A percentile compares a stretch with the other conserved stretches of the same genome.
Conservation (phyloP, 2,888 invertebrate species). For the Hyles lineata region DNA sequence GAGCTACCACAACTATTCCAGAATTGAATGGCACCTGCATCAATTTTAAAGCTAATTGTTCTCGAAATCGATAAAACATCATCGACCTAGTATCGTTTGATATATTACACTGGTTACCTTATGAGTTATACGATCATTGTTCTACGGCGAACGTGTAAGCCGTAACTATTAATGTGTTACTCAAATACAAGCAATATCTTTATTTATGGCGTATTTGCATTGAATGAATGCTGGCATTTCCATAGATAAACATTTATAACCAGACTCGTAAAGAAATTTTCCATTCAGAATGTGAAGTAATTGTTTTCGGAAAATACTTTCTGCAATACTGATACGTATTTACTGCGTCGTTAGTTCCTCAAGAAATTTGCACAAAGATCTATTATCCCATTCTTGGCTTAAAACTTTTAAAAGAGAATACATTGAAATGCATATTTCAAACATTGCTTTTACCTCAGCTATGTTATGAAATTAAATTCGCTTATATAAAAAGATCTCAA, state of each 20-base stretch:
- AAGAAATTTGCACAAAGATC: too few relatives aligned
- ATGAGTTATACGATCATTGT: conserved; percentile 9
- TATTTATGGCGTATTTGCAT: conserved; percentile 21
- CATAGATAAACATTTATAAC: too few relatives aligned
- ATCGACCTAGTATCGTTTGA: conserved; percentile 1
- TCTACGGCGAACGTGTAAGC: neutral
- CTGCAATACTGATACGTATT: too few relatives aligned
- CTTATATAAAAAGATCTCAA: too few relatives aligned
- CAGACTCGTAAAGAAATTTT: neutral
- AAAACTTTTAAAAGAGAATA: too few relatives aligned
- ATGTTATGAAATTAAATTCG: too few relatives aligned
- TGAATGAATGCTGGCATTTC: conserved; percentile 8
- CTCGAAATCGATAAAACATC: neutral
- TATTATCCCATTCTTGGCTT: too few relatives aligned
- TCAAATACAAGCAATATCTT: conserved; percentile 2
- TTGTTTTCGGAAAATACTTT: neutral
- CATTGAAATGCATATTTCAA: too few relatives aligned
- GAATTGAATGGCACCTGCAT: neutral
- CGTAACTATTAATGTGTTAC: conserved; percentile 7
- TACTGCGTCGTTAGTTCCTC: too few relatives aligned
- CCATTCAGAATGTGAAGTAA: neutral
- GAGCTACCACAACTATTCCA: neutral
- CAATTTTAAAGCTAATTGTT: neutral
- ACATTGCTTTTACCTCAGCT: too few relatives aligned
- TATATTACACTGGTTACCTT: neutral